These are phyloP conservation scores for Pristionchus japonicus DNA, from an alignment of 2,888 invertebrate species.

Conservation along the genomic window DNA sequence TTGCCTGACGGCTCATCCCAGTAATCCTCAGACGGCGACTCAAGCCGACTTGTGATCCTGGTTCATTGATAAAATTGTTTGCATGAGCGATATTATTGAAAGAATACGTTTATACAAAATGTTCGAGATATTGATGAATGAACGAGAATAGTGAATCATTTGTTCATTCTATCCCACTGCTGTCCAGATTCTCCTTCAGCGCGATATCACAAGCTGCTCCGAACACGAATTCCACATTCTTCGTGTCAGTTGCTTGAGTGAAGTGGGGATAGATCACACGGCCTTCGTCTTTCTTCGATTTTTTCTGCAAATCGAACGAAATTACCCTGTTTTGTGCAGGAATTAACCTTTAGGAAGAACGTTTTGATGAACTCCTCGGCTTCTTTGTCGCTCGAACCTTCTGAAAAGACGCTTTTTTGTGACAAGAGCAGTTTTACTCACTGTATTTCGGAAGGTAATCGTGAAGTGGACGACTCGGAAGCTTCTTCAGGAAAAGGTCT, in stretches of 20 bases:
- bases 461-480: conserved; percentile 25
- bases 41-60: too few relatives aligned
- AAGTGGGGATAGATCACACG: conserved; percentile 51
- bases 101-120: too few relatives aligned
- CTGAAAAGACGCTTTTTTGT: too few relatives aligned
- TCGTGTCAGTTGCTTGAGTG: conserved; percentile 51
- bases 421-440: too few relatives aligned
- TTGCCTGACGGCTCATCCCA: too few relatives aligned
- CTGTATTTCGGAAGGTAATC: conserved; percentile 47
- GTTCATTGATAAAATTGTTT: too few relatives aligned
- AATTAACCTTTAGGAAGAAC: conserved; percentile 23
- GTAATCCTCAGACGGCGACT: too few relatives aligned
- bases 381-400: background rate
- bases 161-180: conserved; percentile 6
- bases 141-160: too few relatives aligned
- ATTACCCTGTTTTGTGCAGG: background rate
- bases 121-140: too few relatives aligned
- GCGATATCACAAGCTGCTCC: conserved; percentile 53
- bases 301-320: background rate
- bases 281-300: conserved; percentile 22
- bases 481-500: conserved; percentile 53
- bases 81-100: too few relatives aligned
- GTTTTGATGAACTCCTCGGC: background rate
- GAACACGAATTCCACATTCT: conserved; percentile 53
- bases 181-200: conserved; percentile 50